Evolutionary conservation across 2,797 vertebrate species (phyloP).

Genomic region (Apogon talboti): DNA sequence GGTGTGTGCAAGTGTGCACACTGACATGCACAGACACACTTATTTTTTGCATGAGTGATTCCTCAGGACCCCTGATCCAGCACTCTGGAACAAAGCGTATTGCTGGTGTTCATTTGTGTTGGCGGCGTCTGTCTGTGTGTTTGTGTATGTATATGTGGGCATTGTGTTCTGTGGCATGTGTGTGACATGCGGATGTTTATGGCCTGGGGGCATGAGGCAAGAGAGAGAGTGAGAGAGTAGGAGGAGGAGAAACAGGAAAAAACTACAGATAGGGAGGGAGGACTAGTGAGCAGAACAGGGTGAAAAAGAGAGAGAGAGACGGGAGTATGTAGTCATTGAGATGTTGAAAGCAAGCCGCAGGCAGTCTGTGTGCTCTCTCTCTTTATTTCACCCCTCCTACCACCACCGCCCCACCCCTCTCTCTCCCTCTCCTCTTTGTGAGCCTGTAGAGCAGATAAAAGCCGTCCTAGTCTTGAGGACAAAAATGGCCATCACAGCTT

Average conservation of each 20-base stretch:
- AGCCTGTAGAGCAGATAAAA: constrained; percentile 77
- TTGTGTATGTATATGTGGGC: constrained; percentile 40
- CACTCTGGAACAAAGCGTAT: constrained; percentile 72
- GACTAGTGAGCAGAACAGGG: constrained; percentile 11
- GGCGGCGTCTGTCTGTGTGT: constrained; percentile 35
- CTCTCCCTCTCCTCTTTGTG: constrained; percentile 63
- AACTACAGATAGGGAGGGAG: constrained; percentile 21
- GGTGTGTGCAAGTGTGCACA: constrained; percentile 1
- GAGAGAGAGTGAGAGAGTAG: constrained; percentile 59
- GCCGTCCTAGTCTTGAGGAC: constrained; percentile 69
- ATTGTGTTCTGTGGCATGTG: constrained; percentile 71
- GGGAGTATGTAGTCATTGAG: constrained; percentile 76
- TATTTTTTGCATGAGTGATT: constrained; percentile 62
- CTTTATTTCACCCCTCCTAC: constrained; percentile 26
- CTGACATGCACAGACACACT: constrained; percentile 18
- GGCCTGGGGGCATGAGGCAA: constrained; percentile 67
- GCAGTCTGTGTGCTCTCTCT: constrained; percentile 68
- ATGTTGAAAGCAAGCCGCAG: constrained; percentile 78
- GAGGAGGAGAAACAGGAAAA: constrained; percentile 53
- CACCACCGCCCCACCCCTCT: constrained; percentile 18
- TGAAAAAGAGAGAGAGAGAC: constrained; percentile 33
- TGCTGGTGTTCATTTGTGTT: constrained; percentile 61
- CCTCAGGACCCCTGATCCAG: constrained; percentile 61
- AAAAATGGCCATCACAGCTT: constrained; percentile 69
- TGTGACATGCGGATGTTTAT: constrained; percentile 79